A percentile compares a stretch with the other conserved stretches of the same genome.
These are phyloP conservation scores for Romanogobio albipinnatus DNA, from an alignment of 2,113 vertebrate species.

Conservation along the genomic window DNA sequence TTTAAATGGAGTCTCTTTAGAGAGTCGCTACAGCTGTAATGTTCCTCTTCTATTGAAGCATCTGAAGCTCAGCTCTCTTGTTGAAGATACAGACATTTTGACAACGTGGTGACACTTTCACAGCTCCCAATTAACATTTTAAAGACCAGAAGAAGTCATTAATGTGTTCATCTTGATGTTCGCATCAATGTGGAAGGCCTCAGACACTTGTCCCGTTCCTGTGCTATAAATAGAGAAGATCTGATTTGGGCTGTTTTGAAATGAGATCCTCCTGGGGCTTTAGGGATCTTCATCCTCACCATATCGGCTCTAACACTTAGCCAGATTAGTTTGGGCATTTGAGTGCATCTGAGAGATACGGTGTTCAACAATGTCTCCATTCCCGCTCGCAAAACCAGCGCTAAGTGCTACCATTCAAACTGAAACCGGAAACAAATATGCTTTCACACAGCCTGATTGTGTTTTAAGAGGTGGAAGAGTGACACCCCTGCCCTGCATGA, in stretches of 20 bases:
- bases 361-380: neutral
- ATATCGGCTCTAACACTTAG: constrained; percentile 36
- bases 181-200: neutral
- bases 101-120: neutral
- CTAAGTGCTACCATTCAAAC: constrained; percentile 46
- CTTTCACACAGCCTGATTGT: constrained; percentile 33
- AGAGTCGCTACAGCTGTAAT: neutral
- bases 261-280: constrained; percentile 20
- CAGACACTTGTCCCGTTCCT: neutral
- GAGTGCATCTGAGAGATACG: constrained; percentile 11
- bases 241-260: constrained; percentile 45
- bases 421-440: constrained; percentile 45
- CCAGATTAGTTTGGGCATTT: constrained; percentile 25
- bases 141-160: neutral
- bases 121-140: neutral
- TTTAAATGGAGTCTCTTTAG: constrained; percentile 2
- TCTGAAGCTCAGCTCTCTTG: neutral
- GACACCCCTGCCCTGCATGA: neutral
- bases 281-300: constrained; percentile 37
- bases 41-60: neutral
- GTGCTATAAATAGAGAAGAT: constrained; percentile 46
- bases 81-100: neutral
- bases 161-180: constrained; percentile 15
- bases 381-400: constrained; percentile 4
- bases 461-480: neutral